phyloP scores from a whole-genome alignment of 2,113 vertebrate genomes.

The Bufo gargarizans region DNA sequence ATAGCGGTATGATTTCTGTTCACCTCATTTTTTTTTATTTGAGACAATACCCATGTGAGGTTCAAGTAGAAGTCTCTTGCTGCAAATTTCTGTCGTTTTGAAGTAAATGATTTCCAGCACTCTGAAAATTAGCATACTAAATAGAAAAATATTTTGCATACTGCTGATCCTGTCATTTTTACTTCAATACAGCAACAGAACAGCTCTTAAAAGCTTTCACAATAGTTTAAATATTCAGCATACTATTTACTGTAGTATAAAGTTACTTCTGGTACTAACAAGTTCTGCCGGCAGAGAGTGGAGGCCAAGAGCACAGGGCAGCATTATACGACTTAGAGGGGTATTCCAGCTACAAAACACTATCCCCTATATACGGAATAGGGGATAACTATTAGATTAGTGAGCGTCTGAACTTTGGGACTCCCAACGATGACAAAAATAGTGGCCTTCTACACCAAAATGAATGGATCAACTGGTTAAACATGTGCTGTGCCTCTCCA shows the following conservation, averaged over 20 bases:
- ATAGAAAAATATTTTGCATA: slow-evolving; percentile 30
- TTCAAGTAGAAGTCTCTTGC: not conserved
- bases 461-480: no score
- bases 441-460: no score
- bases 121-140: slow-evolving; percentile 14
- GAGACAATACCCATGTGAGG: not conserved
- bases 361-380: no score
- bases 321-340: no score
- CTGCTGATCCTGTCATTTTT: not conserved
- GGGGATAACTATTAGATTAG: no score
- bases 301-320: no score
- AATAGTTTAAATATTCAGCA: not conserved
- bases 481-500: no score
- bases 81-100: slow-evolving; percentile 11
- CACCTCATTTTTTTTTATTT: slow-evolving; percentile 4
- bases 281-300: no score
- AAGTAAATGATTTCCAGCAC: not conserved
- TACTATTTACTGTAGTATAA: not conserved
- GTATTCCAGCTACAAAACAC: no score
- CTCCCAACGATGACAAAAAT: no score
- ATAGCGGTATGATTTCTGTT: not conserved
- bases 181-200: slow-evolving; percentile 1
- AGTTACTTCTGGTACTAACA: not conserved
- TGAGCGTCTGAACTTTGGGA: no score
- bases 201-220: not conserved